phyloP scores from a whole-genome alignment of 2,888 invertebrate genomes.

The Dexiosoma caninum region DNA sequence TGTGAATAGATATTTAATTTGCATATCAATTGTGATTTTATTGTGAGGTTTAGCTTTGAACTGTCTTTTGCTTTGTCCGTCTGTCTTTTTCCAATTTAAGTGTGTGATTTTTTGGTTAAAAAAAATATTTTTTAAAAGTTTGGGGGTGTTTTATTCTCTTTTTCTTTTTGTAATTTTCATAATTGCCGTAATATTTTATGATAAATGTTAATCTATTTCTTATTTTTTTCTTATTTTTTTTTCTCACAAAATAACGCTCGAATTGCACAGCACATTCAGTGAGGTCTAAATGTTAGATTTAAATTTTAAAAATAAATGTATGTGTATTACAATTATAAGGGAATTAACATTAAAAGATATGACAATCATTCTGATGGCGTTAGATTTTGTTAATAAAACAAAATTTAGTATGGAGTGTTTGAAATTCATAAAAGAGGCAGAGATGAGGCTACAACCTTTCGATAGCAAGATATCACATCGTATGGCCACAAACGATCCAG shows the following conservation, averaged over 20 bases:
- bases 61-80: neutral
- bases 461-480: too few relatives aligned
- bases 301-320: neutral
- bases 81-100: conserved; percentile 7
- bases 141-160: neutral
- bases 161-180: conserved; percentile 6
- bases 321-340: too few relatives aligned
- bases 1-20: conserved; percentile 50
- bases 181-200: conserved; percentile 40
- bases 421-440: too few relatives aligned
- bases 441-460: too few relatives aligned
- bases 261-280: too few relatives aligned
- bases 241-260: too few relatives aligned
- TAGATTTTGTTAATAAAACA: too few relatives aligned
- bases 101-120: conserved; percentile 48
- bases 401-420: too few relatives aligned
- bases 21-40: conserved; percentile 58
- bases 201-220: conserved; percentile 28
- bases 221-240: neutral
- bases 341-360: too few relatives aligned
- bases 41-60: conserved; percentile 1
- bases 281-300: conserved; percentile 35
- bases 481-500: too few relatives aligned
- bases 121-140: neutral
- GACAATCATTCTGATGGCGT: too few relatives aligned